Evolutionary conservation across 2,888 invertebrate genomes (phyloP).

Genomic region (Hydropsyche betteni): DNA sequence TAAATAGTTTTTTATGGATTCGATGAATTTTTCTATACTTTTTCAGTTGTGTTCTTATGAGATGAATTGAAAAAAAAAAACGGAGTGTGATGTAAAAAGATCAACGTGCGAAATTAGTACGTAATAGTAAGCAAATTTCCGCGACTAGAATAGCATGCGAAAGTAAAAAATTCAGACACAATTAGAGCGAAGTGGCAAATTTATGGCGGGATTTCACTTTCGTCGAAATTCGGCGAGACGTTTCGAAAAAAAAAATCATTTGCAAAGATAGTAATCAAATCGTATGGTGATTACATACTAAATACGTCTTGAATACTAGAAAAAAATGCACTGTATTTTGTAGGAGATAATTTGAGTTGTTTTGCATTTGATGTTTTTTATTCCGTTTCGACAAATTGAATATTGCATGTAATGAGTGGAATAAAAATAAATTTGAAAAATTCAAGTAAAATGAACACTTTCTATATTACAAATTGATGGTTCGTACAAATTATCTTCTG

Average conservation of each 20-base stretch:
- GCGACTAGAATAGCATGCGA: neutral
- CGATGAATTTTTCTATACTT: too few species aligned
- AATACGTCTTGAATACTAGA: neutral
- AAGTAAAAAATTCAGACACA: neutral
- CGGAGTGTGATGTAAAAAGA: too few species aligned
- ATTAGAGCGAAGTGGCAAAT: neutral
- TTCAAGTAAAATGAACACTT: neutral
- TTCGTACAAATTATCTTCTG: too few species aligned
- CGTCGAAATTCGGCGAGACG: neutral
- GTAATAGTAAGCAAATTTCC: too few species aligned
- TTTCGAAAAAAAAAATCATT: neutral
- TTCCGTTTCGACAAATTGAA: neutral
- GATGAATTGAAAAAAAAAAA: too few species aligned
- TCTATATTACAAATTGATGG: neutral
- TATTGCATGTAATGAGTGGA: too few species aligned
- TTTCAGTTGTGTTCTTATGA: too few species aligned
- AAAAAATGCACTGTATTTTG: neutral
- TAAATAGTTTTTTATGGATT: too few species aligned
- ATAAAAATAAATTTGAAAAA: too few species aligned
- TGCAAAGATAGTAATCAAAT: conserved; percentile 14
- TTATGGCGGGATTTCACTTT: conserved; percentile 11
- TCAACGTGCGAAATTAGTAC: too few species aligned
- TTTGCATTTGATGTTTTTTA: neutral
- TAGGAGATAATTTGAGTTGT: neutral
- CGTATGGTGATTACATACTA: neutral